phyloP scores from a whole-genome alignment of 2,113 vertebrate genomes.

The Fulmarus glacialis region DNA sequence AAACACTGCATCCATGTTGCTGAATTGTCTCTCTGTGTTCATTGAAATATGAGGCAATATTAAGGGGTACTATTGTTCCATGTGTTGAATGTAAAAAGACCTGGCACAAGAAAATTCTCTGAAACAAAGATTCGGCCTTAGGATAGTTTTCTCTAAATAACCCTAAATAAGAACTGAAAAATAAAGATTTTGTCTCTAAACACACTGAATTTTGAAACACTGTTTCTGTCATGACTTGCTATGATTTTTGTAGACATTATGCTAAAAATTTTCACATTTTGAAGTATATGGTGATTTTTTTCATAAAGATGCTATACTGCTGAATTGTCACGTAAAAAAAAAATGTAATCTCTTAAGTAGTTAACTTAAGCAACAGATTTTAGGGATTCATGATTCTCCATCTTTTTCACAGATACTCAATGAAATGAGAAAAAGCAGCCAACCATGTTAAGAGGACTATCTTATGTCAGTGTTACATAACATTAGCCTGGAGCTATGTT shows the following conservation, averaged over 20 bases:
- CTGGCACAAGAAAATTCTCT: neutral
- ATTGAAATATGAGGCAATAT: neutral
- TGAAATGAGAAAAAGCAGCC: constrained; percentile 23
- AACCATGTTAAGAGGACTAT: neutral
- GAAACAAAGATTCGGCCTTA: neutral
- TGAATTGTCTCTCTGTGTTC: neutral
- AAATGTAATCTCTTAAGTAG: neutral
- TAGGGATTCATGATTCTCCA: neutral
- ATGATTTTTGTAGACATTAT: neutral
- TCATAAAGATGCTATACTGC: neutral
- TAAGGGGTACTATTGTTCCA: neutral
- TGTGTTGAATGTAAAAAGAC: neutral
- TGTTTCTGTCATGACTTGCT: neutral
- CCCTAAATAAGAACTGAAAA: neutral
- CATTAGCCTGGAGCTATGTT: constrained; percentile 21
- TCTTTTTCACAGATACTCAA: constrained; percentile 8
- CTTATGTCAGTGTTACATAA: constrained; percentile 18
- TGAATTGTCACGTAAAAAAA: neutral
- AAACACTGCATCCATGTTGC: fast-evolving
- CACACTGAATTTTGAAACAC: neutral
- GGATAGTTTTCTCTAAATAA: neutral
- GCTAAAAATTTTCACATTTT: neutral
- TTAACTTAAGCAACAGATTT: neutral
- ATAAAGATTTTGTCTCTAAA: neutral
- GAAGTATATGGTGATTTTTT: neutral